Conservation (phyloP, 1,140 invertebrate species). For the Drosophila nasuta region DNA sequence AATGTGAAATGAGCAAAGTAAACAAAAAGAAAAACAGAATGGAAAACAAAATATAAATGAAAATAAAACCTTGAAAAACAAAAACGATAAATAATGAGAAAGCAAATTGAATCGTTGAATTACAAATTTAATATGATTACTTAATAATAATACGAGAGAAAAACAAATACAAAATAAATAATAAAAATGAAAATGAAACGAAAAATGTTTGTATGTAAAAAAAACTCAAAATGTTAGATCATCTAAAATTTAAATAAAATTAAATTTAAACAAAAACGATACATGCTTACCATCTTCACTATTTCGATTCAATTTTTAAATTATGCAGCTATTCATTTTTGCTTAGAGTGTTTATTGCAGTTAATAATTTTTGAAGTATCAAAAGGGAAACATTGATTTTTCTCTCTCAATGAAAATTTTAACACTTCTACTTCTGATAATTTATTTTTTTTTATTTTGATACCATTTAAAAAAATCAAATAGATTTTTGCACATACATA, state of each 20-base stretch:
- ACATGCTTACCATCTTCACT: not conserved
- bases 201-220: conserved; percentile 84
- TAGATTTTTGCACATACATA: no score
- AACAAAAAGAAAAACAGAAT: conserved; percentile 39
- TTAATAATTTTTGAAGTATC: no score
- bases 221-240: conserved; percentile 84
- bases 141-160: conserved; percentile 58
- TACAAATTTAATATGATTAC: conserved; percentile 70
- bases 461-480: no score
- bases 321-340: no score
- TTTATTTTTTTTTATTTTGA: no score
- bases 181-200: conserved; percentile 54
- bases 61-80: conserved; percentile 22
- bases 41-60: conserved; percentile 34
- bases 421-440: no score
- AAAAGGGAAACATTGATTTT: no score
- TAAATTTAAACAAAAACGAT: conserved; percentile 86
- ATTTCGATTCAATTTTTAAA: no score
- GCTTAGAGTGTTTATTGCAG: no score
- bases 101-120: conserved; percentile 78
- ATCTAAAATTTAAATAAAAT: conserved; percentile 84
- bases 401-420: no score
- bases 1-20: conserved; percentile 60
- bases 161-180: conserved; percentile 35
- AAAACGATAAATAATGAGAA: conserved; percentile 51